Percentiles rank a stretch among this genome's conserved stretches.
Evolutionary conservation across 2,888 invertebrate species (phyloP).

Genomic region (Vandiemenella viatica): DNA sequence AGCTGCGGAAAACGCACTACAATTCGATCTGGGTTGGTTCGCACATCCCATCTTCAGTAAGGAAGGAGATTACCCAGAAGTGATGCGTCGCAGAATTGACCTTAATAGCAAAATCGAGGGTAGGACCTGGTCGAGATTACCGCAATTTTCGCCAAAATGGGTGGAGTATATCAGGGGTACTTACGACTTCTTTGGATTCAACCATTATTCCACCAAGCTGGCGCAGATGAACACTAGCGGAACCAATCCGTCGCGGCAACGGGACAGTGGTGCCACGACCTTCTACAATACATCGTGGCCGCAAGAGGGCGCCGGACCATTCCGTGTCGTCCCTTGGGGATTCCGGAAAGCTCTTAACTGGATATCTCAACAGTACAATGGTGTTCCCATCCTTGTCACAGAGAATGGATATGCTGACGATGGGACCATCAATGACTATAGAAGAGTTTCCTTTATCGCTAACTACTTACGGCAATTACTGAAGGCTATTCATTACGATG

Average conservation of each 20-base stretch:
- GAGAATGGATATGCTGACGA: conserved; percentile 1
- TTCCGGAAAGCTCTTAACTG: conserved; percentile 1
- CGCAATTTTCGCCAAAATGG: no score
- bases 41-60: conserved; percentile 32
- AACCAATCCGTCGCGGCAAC: no score
- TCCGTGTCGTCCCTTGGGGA: conserved; percentile 1
- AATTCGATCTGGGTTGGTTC: conserved; percentile 30
- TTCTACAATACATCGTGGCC: no score
- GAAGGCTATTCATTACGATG: no score
- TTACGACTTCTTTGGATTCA: no score
- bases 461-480: no score
- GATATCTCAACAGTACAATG: background rate
- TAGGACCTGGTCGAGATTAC: conserved; percentile 30
- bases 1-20: conserved; percentile 13
- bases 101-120: conserved; percentile 30
- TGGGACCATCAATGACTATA: no score
- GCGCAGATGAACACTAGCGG: no score
- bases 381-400: conserved; percentile 1
- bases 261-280: no score
- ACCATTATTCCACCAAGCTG: no score
- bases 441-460: no score
- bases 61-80: conserved; percentile 35
- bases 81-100: conserved; percentile 31
- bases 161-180: conserved; percentile 24
- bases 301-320: no score